A percentile compares a stretch with the other conserved stretches of the same genome.
Conservation (phyloP, 2,888 invertebrate genomes). For the Nemotelus nigrinus region DNA sequence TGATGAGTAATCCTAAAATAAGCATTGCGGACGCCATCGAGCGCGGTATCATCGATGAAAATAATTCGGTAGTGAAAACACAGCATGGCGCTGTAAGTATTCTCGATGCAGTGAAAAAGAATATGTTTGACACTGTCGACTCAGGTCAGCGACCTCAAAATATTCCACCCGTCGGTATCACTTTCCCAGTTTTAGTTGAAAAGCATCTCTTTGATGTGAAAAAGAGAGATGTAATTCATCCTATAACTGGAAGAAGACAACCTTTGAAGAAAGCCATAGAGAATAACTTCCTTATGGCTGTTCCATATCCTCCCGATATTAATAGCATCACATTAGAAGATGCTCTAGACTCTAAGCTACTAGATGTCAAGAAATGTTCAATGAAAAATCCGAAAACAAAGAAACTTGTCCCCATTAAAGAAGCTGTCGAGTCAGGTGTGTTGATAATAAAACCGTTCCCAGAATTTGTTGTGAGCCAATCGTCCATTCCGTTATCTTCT, state of each 20-base stretch:
- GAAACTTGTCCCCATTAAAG: conserved; percentile 74
- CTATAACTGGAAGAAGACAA: conserved; percentile 74
- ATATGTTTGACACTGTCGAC: conserved; percentile 68
- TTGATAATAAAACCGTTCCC: conserved; percentile 75
- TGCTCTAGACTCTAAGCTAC: conserved; percentile 75
- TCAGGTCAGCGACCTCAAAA: conserved; percentile 65
- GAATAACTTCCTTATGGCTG: conserved; percentile 80
- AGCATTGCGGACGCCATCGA: conserved; percentile 82
- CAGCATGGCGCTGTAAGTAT: conserved; percentile 72
- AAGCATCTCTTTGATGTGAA: conserved; percentile 76
- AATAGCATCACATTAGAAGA: conserved; percentile 75
- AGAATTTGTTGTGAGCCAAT: conserved; percentile 65
- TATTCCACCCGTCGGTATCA: conserved; percentile 84
- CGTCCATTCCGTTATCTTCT: conserved; percentile 72
- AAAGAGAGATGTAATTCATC: conserved; percentile 76
- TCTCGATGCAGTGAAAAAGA: conserved; percentile 75
- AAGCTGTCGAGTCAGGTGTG: conserved; percentile 82
- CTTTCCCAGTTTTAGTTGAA: conserved; percentile 80
- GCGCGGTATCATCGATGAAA: conserved; percentile 75
- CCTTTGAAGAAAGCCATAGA: conserved; percentile 77
- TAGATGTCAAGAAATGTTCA: conserved; percentile 75
- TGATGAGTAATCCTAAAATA: conserved; percentile 73
- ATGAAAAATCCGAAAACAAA: conserved; percentile 78
- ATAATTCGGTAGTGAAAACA: conserved; percentile 74
- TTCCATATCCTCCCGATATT: conserved; percentile 76